Evolutionary conservation across 1,140 invertebrate genomes (phyloP).

Genomic region (Euborellia annulipes): DNA sequence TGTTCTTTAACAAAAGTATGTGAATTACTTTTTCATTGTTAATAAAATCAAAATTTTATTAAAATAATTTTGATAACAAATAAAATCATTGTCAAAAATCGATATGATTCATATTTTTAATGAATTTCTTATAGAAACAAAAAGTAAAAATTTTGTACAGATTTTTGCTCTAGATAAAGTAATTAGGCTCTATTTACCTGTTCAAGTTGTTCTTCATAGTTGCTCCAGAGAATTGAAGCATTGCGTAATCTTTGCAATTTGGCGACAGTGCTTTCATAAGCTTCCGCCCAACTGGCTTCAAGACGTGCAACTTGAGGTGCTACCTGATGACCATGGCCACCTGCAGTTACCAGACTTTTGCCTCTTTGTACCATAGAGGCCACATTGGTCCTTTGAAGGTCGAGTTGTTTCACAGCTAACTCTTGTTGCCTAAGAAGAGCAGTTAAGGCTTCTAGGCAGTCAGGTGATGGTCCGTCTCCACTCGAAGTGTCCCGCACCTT

Average conservation of each 20-base stretch:
- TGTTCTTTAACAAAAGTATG: too few species aligned
- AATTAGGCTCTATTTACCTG: too few species aligned
- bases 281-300: slow-evolving; percentile 74
- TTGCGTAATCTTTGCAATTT: slow-evolving; percentile 61
- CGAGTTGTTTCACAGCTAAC: slow-evolving; percentile 59
- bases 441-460: slow-evolving; percentile 56
- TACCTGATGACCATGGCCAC: slow-evolving; percentile 72
- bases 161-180: too few species aligned
- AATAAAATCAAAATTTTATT: too few species aligned
- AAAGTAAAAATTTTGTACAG: too few species aligned
- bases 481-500: slow-evolving; percentile 52
- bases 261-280: slow-evolving; percentile 68
- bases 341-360: slow-evolving; percentile 63
- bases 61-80: too few species aligned
- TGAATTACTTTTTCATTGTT: too few species aligned
- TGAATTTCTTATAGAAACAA: too few species aligned
- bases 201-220: too few species aligned
- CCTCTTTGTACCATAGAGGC: slow-evolving; percentile 81
- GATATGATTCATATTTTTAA: too few species aligned
- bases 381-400: slow-evolving; percentile 69
- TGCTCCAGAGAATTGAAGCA: too few species aligned
- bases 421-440: slow-evolving; percentile 64
- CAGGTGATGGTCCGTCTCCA: slow-evolving; percentile 41
- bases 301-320: slow-evolving; percentile 65
- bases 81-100: too few species aligned